A percentile compares a stretch with the other conserved stretches of the same genome.
These are phyloP conservation scores for Silurus meridionalis DNA, from an alignment of 2,113 vertebrate genomes.

Conservation along the genomic window DNA sequence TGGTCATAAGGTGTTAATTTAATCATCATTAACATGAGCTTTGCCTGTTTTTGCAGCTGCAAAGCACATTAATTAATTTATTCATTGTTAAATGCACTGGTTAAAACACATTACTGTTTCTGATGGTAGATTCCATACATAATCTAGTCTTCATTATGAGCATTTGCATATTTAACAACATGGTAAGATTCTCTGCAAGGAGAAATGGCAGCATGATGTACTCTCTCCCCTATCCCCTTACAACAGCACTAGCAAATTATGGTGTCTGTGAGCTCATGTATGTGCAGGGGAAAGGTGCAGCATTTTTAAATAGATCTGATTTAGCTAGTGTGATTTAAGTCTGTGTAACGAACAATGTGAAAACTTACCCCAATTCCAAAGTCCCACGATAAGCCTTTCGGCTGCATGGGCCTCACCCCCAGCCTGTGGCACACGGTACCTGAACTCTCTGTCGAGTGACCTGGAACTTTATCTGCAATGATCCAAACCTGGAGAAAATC, in stretches of 20 bases:
- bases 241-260: too few species aligned
- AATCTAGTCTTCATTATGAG: not conserved
- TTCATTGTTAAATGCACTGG: not conserved
- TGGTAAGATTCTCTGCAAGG: not conserved
- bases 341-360: not conserved
- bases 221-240: not conserved
- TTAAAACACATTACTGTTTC: not conserved
- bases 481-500: slow-evolving; percentile 86
- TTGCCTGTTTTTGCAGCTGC: not conserved
- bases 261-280: not conserved
- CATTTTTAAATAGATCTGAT: not conserved
- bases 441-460: slow-evolving; percentile 81
- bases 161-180: not conserved
- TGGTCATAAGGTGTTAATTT: not conserved
- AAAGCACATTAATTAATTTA: not conserved
- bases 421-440: slow-evolving; percentile 86
- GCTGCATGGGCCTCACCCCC: slow-evolving; percentile 85
- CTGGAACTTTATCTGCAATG: slow-evolving; percentile 86
- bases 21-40: not conserved
- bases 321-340: too few species aligned
- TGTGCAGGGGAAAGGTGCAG: not conserved
- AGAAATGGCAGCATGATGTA: not conserved
- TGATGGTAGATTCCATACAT: not conserved
- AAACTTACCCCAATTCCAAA: slow-evolving; percentile 91
- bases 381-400: slow-evolving; percentile 90